These are phyloP conservation scores for Drosophila melanogaster DNA, from an alignment of 1,140 invertebrate genomes.

Conservation along the genomic window Release_6_plus_ISO1_MT NC_004354.4:12446001-12446500, in stretches of 20 bases:
- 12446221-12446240: constrained; percentile 56
- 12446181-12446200: constrained; percentile 30
- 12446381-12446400: constrained; percentile 70
- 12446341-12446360: constrained; percentile 85
- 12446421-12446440: constrained; percentile 51
- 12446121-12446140: constrained; percentile 15
- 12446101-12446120: background rate
- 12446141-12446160: constrained; percentile 9
- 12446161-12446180: constrained; percentile 31
- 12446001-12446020: constrained; percentile 1
- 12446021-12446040: background rate
- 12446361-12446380: constrained; percentile 58
- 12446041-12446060: background rate
- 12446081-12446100: background rate
- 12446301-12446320: constrained; percentile 62
- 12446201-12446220: constrained; percentile 3
- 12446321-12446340: constrained; percentile 82
- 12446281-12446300: constrained; percentile 48
- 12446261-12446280: constrained; percentile 23
- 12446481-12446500: constrained; percentile 44
- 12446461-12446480: constrained; percentile 27
- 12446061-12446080: background rate
- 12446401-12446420: constrained; percentile 75
- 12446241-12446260: constrained; percentile 50
- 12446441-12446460: constrained; percentile 19